These are phyloP conservation scores for Choloepus didactylus DNA, from an alignment of 2,797 vertebrate species.

Conservation along the genomic window DNA sequence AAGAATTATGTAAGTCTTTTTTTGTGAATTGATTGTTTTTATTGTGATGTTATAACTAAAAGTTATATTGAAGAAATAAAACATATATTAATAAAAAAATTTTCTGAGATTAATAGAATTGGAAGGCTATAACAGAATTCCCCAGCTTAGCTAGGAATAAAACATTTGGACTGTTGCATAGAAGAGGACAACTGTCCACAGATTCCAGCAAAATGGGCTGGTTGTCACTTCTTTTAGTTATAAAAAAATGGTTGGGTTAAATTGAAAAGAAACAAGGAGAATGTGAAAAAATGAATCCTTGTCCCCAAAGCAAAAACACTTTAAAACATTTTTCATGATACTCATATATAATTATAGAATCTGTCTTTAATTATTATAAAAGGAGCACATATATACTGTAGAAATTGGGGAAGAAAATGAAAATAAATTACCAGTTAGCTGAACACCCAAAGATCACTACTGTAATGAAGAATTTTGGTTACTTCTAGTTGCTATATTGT, in stretches of 20 bases:
- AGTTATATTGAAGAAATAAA: neutral
- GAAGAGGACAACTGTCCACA: neutral
- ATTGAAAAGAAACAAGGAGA: neutral
- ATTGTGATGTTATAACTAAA: neutral
- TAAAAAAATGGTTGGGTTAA: neutral
- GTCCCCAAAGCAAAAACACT: neutral
- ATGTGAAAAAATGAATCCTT: neutral
- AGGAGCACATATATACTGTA: neutral
- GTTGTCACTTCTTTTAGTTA: neutral
- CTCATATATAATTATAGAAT: neutral
- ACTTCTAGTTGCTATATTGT: slow-evolving; percentile 14
- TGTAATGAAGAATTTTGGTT: neutral
- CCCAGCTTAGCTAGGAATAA: neutral
- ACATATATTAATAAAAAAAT: neutral
- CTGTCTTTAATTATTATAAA: neutral
- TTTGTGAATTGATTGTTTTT: neutral
- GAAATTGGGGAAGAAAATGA: neutral
- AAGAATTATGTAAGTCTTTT: neutral
- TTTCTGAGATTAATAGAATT: neutral
- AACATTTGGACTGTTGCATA: neutral
- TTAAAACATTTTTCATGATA: neutral
- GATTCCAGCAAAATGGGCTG: neutral
- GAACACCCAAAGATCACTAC: neutral
- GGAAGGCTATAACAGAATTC: neutral
- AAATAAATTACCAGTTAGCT: neutral